Evolutionary conservation across 1,140 invertebrate genomes (phyloP).

Genomic region (Goniozus legneri): DNA sequence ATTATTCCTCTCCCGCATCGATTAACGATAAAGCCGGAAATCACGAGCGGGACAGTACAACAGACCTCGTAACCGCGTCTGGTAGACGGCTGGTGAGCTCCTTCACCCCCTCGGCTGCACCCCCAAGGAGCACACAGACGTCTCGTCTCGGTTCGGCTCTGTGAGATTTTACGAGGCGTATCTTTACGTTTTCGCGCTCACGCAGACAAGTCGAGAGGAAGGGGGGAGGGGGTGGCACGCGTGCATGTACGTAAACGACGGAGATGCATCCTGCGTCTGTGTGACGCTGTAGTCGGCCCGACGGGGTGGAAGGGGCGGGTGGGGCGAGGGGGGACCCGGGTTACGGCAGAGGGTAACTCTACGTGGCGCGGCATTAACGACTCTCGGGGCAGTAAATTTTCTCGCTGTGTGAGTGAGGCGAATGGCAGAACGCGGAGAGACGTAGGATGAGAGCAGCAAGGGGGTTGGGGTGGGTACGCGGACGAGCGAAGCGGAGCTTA

Average conservation of each 20-base stretch:
- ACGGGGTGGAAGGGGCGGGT: conserved; percentile 1
- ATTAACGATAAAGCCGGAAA: too few relatives aligned
- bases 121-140: too few relatives aligned
- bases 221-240: too few relatives aligned
- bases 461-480: neutral
- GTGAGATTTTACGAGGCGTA: conserved; percentile 45
- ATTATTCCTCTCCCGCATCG: too few relatives aligned
- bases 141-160: too few relatives aligned
- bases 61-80: too few relatives aligned
- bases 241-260: too few relatives aligned
- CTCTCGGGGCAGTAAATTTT: conserved; percentile 10
- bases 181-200: conserved; percentile 26
- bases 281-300: conserved; percentile 14
- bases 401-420: neutral
- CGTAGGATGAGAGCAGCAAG: neutral
- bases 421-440: neutral
- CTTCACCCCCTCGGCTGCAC: too few relatives aligned
- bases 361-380: conserved; percentile 47
- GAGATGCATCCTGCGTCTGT: too few relatives aligned
- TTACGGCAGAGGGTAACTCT: conserved; percentile 16
- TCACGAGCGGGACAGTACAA: too few relatives aligned
- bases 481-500: conserved; percentile 11
- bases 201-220: too few relatives aligned
- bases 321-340: neutral
- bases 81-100: too few relatives aligned